These are phyloP conservation scores for Augiades crinisus DNA, from an alignment of 2,888 invertebrate genomes.

Conservation along the genomic window DNA sequence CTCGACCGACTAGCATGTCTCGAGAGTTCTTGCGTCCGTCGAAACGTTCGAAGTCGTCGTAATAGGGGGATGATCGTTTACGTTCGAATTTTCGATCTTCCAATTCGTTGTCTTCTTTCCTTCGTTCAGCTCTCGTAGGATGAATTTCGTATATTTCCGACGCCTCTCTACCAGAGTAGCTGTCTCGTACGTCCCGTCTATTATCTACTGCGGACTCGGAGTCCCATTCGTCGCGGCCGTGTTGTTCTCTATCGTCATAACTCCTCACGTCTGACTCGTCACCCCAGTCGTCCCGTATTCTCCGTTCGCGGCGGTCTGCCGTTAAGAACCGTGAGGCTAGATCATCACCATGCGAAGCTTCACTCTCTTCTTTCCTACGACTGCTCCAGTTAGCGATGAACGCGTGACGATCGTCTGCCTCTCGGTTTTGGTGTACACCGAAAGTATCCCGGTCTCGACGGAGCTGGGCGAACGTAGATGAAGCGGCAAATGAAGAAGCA, in stretches of 20 bases:
- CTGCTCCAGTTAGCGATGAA: conserved; percentile 78
- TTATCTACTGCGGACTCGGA: conserved; percentile 69
- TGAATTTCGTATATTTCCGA: conserved; percentile 75
- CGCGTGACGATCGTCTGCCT: conserved; percentile 77
- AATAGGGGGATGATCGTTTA: conserved; percentile 62
- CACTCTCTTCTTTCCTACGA: conserved; percentile 63
- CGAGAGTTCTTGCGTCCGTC: conserved; percentile 75
- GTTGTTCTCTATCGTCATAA: conserved; percentile 57
- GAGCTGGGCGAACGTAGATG: conserved; percentile 69
- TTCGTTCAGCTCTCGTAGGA: conserved; percentile 56
- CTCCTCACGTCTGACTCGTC: conserved; percentile 64
- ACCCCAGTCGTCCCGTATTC: conserved; percentile 65
- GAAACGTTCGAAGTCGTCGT: conserved; percentile 69
- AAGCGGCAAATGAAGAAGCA: conserved; percentile 82
- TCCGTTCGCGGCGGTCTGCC: conserved; percentile 60
- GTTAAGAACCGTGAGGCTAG: conserved; percentile 69
- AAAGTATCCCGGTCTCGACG: conserved; percentile 87
- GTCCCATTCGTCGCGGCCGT: conserved; percentile 72
- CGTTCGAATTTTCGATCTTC: conserved; percentile 56
- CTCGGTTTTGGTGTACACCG: conserved; percentile 86
- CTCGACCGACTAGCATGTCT: conserved; percentile 73
- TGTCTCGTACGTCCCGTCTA: conserved; percentile 57
- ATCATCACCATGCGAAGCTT: conserved; percentile 60
- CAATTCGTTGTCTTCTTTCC: conserved; percentile 62
- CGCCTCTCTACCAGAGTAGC: conserved; percentile 66